Evolutionary conservation across 2,888 invertebrate genomes (phyloP).

Genomic region (Metacarcinus magister): DNA sequence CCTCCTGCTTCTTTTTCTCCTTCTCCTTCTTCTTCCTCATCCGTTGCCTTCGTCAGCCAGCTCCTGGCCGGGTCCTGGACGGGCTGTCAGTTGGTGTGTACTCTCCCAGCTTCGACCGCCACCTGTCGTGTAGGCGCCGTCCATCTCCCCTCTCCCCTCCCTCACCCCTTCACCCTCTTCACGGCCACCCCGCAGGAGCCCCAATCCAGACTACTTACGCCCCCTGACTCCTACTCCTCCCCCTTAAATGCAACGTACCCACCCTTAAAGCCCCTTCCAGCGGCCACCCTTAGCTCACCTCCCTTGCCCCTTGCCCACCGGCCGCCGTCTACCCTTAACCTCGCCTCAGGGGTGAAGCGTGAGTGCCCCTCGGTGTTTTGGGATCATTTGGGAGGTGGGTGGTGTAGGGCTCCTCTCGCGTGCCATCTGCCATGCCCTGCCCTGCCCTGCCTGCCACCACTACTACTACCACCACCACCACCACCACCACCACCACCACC

Average conservation of each 20-base stretch:
- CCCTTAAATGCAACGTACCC: conserved; percentile 39
- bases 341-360: conserved; percentile 67
- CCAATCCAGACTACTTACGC: not conserved
- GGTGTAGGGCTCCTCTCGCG: conserved; percentile 72
- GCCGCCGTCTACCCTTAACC: conserved; percentile 52
- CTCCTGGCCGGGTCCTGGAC: not conserved
- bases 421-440: conserved; percentile 69
- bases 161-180: not conserved
- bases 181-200: conserved; percentile 46
- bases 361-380: conserved; percentile 70
- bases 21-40: not conserved
- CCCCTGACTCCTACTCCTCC: conserved; percentile 46
- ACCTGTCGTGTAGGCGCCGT: conserved; percentile 4
- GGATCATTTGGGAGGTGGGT: conserved; percentile 71
- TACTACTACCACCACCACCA: conserved; percentile 4
- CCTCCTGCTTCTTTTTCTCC: not conserved
- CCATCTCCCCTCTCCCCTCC: not conserved
- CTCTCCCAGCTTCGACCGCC: not conserved
- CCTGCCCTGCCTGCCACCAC: conserved; percentile 47
- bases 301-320: conserved; percentile 46
- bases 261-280: not conserved
- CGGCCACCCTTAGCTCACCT: not conserved
- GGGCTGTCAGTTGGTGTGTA: conserved; percentile 1
- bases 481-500: not conserved
- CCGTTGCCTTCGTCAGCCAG: not conserved